A percentile compares a stretch with the other conserved stretches of the same genome.
Evolutionary conservation across 2,888 invertebrate genomes (phyloP).

Genomic region (Melieria omissa): DNA sequence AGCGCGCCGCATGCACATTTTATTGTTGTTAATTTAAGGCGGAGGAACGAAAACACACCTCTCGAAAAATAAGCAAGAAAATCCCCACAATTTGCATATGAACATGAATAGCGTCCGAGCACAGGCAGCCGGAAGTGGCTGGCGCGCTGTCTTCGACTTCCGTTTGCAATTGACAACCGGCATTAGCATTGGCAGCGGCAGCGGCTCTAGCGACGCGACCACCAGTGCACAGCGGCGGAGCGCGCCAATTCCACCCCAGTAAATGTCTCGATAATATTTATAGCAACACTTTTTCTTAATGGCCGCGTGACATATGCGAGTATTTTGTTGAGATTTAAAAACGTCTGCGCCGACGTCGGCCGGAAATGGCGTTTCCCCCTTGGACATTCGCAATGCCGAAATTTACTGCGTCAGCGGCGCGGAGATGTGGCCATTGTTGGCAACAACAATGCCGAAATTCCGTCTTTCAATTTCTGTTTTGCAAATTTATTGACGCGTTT

Average conservation of each 20-base stretch:
- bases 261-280: slow-evolving; percentile 57
- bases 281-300: slow-evolving; percentile 54
- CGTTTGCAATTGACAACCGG: slow-evolving; percentile 40
- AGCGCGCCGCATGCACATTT: slow-evolving; percentile 47
- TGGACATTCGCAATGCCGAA: no score
- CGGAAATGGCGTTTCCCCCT: no score
- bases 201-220: background rate
- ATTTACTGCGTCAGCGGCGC: no score
- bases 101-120: slow-evolving; percentile 14
- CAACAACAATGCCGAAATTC: no score
- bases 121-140: slow-evolving; percentile 23
- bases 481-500: no score
- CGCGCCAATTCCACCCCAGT: background rate
- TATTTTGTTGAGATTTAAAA: slow-evolving; percentile 29
- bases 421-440: no score
- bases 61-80: background rate
- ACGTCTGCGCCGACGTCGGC: no score
- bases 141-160: slow-evolving; percentile 31
- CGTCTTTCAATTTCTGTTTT: no score
- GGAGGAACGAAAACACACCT: background rate
- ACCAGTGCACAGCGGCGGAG: background rate
- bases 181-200: slow-evolving; percentile 12
- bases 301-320: slow-evolving; percentile 35
- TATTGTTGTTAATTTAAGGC: slow-evolving; percentile 59
- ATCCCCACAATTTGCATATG: slow-evolving; percentile 28